Percentiles rank a stretch among this genome's conserved stretches.
These are phyloP conservation scores for Phaonia tiefii DNA, from an alignment of 2,888 invertebrate genomes.

Conservation along the genomic window DNA sequence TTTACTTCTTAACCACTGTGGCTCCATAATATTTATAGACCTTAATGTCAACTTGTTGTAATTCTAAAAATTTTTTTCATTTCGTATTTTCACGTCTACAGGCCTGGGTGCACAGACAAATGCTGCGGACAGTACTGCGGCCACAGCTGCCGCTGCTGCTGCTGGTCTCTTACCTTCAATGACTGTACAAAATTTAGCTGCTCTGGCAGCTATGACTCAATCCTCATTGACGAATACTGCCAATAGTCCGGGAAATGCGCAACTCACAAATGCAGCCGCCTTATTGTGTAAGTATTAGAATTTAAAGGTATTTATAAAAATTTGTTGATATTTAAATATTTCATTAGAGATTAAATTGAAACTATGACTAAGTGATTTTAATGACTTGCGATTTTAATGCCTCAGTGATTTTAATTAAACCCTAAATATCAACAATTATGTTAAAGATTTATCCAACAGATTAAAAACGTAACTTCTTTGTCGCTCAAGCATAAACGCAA, in stretches of 20 bases:
- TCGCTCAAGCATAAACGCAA: no score
- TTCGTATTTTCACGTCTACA: no score
- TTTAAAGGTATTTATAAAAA: background rate
- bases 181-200: conserved; percentile 95
- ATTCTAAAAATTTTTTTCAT: no score
- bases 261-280: conserved; percentile 80
- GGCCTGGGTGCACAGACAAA: conserved; percentile 79
- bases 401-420: background rate
- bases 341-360: conserved; percentile 32
- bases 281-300: conserved; percentile 78
- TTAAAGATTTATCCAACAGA: conserved; percentile 8
- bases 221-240: conserved; percentile 80
- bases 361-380: no score
- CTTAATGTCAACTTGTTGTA: no score
- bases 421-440: conserved; percentile 15
- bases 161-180: conserved; percentile 86
- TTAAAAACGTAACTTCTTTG: no score
- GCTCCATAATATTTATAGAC: no score
- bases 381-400: no score
- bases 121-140: conserved; percentile 74
- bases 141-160: conserved; percentile 78
- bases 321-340: background rate
- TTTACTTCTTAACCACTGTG: no score
- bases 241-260: conserved; percentile 78
- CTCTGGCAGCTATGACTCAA: conserved; percentile 85